These are phyloP conservation scores for Alouatta palliata DNA, from an alignment of 2,113 vertebrate species.

Conservation along the genomic window DNA sequence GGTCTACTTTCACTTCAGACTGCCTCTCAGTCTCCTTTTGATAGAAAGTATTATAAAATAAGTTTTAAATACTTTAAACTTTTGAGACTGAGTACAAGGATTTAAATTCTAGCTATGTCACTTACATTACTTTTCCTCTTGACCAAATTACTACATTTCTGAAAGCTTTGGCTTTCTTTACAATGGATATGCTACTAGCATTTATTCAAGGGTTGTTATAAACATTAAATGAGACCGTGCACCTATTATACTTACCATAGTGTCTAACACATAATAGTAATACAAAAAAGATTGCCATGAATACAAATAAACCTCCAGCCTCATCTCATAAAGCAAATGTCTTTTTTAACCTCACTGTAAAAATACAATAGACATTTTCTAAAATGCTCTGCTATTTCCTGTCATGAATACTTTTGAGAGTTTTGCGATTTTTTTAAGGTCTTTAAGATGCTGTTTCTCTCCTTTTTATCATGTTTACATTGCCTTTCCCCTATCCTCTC, in stretches of 20 bases:
- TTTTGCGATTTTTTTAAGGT: not conserved
- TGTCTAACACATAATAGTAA: not conserved
- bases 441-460: not conserved
- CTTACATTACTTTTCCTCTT: not conserved
- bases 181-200: not conserved
- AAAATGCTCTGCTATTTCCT: conserved; percentile 15
- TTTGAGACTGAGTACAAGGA: not conserved
- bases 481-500: conserved; percentile 21
- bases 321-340: not conserved
- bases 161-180: not conserved
- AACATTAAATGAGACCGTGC: not conserved
- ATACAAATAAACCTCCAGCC: not conserved
- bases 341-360: not conserved
- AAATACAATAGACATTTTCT: conserved; percentile 15
- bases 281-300: not conserved
- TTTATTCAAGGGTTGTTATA: not conserved
- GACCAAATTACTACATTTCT: not conserved
- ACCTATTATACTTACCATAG: not conserved
- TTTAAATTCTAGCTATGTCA: not conserved
- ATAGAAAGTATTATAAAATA: not conserved
- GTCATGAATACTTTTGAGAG: not conserved
- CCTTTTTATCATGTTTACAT: not conserved
- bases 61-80: not conserved
- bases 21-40: not conserved
- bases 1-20: not conserved